Evolutionary conservation across 1,140 invertebrate genomes (phyloP), one percentile per base, ranked within the genome.

Genomic region (Drosophila biarmipes): DNA sequence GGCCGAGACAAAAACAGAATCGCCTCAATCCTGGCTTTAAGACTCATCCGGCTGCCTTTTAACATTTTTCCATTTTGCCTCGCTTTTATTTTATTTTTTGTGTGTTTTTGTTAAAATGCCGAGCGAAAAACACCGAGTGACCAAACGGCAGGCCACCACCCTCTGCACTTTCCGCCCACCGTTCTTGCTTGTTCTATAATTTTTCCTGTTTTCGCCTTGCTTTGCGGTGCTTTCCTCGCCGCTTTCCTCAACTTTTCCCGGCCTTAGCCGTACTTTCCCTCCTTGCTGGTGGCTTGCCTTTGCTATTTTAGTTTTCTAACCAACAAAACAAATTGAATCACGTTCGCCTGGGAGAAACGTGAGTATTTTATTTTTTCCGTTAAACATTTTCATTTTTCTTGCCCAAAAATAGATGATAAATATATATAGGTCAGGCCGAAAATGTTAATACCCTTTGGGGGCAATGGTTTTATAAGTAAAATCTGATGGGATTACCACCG

Each of bases 311-410:
- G 82, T 86, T 86, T 86, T 86, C 82, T 81, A 89, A 82, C 82
- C 82, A 89, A 87, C 82, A 87, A 87, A 87, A 87, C 82, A 87
- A 87, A 87, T 87, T 87, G 82, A 87, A 87, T 87, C 82, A 87
- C 82, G 82, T 87, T 87, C 82, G 82, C 82, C 42, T 79, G 75
- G 75, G 75, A 87, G 71, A 71, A 87, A 87, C 82, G 82, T 87
- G 82, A 87, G 82, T 87, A 87, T 87, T 87, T 87, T 87, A 89
- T 87, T 89, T 87, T 89, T 89, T 82, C 73, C 82, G 82, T 87
- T 87, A 89, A 87, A 87, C 82, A 87, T 87, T 87, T 87, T 87
- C 84, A 89, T 89, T 87, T 87, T 89, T 89, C 82, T 82, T 82
- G 27, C 46, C 51, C 46, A 54, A 74, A 66, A 56, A 51, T 31